Conservation (phyloP, 2,797 vertebrate genomes). For the Tympanoctomys barrerae region DNA sequence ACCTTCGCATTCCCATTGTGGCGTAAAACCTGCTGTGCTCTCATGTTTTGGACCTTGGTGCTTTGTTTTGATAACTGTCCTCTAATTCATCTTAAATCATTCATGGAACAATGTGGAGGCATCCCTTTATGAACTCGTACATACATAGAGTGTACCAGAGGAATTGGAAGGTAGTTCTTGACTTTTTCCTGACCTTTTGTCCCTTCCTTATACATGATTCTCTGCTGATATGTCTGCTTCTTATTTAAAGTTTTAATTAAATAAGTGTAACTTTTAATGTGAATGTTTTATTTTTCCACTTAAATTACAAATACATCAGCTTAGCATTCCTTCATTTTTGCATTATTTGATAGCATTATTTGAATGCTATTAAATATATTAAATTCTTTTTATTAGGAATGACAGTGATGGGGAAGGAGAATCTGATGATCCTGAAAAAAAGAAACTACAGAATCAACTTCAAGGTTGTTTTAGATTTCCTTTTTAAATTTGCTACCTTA, state of each 20-base stretch:
- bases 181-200: conserved; percentile 18
- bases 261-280: conserved; percentile 11
- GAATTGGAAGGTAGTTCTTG: neutral
- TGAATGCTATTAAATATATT: conserved; percentile 66
- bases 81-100: conserved; percentile 31
- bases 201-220: neutral
- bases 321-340: conserved; percentile 59
- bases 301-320: conserved; percentile 16
- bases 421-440: conserved; percentile 97
- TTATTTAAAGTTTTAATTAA: conserved; percentile 15
- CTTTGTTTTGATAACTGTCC: neutral
- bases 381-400: conserved; percentile 91
- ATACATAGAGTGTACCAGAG: neutral
- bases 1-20: neutral
- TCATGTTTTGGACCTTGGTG: neutral
- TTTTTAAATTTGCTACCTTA: conserved; percentile 63
- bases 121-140: neutral
- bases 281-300: conserved; percentile 55
- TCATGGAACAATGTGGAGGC: neutral
- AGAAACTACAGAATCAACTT: conserved; percentile 98
- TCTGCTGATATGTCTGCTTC: neutral
- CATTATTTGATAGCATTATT: conserved; percentile 56
- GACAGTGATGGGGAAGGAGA: conserved; percentile 98
- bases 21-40: neutral
- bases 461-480: conserved; percentile 91